phyloP scores from a whole-genome alignment of 1,140 invertebrate genomes.

The Limonius californicus region DNA sequence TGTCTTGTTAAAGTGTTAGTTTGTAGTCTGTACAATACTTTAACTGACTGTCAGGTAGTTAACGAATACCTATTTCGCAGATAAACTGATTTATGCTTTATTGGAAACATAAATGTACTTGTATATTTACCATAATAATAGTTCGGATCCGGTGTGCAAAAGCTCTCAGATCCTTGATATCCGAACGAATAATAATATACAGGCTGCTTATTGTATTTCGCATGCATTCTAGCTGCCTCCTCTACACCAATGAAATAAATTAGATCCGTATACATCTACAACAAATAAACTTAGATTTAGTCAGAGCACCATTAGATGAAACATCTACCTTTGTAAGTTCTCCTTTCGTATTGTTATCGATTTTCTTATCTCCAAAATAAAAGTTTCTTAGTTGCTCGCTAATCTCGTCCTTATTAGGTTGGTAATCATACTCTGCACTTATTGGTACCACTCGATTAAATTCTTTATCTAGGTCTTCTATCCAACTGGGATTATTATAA shows the following conservation, averaged over 20 bases:
- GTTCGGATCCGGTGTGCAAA: no score
- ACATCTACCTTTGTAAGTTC: constrained; percentile 54
- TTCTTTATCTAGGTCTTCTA: constrained; percentile 53
- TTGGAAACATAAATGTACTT: no score
- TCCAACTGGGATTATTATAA: constrained; percentile 37
- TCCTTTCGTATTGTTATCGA: constrained; percentile 50
- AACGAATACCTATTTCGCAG: no score
- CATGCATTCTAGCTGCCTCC: not conserved
- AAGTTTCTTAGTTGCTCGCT: constrained; percentile 54
- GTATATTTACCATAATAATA: no score
- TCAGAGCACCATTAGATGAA: no score
- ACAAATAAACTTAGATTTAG: no score
- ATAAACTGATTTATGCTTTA: no score
- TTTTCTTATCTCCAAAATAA: constrained; percentile 54
- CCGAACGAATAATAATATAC: not conserved
- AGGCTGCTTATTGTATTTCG: not conserved
- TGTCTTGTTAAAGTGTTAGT: no score
- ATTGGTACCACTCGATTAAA: constrained; percentile 57
- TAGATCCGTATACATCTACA: no score
- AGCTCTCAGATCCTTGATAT: not conserved
- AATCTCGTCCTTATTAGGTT: constrained; percentile 49
- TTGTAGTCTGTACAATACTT: no score
- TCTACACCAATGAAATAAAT: no score
- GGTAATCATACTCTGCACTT: constrained; percentile 58
- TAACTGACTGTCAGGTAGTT: no score